Conservation (phyloP, 2,113 vertebrate species). For the Phainopepla nitens region DNA sequence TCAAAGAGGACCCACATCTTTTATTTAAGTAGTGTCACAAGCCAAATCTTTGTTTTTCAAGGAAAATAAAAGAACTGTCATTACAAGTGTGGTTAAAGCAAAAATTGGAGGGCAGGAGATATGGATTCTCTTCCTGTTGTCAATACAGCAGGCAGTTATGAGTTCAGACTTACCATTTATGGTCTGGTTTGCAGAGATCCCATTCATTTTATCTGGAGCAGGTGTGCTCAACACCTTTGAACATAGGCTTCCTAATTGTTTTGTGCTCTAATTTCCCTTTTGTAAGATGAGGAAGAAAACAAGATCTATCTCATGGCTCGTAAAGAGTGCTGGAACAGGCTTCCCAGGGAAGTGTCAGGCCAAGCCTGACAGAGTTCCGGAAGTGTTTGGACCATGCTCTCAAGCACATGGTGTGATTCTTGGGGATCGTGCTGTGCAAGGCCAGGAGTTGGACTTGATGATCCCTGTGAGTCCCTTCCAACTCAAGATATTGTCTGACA, state of each 20-base stretch:
- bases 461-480: not conserved
- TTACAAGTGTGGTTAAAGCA: not conserved
- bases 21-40: not conserved
- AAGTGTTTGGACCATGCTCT: not conserved
- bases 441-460: fast-evolving
- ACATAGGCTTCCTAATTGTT: not conserved
- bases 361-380: not conserved
- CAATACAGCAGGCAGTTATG: not conserved
- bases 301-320: not conserved
- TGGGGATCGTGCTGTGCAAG: not conserved
- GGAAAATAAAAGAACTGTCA: not conserved
- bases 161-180: not conserved
- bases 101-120: not conserved
- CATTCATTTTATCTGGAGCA: not conserved
- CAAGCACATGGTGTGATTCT: fast-evolving
- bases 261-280: not conserved
- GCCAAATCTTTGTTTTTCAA: not conserved
- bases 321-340: not conserved
- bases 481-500: too few relatives aligned
- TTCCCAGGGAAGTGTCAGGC: not conserved
- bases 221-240: not conserved
- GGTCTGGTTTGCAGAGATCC: not conserved
- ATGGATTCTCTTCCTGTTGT: not conserved
- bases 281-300: not conserved
- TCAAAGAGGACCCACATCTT: not conserved